These are phyloP conservation scores for Montipora capricornis DNA, from an alignment of 64 coral and sea anemone genomes.

Conservation along the genomic window DNA sequence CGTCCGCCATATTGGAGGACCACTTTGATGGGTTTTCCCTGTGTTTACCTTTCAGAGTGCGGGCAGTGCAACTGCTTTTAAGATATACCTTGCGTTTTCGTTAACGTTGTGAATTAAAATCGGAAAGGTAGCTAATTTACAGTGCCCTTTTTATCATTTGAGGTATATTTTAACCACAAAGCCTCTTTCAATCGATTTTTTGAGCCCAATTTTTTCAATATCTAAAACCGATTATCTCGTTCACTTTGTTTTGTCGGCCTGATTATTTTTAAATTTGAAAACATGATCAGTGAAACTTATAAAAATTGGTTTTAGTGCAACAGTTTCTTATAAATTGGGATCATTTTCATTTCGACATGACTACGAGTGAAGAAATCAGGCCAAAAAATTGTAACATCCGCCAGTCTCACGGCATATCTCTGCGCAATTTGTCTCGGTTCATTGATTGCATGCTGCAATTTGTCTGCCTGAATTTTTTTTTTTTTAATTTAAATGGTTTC, in stretches of 20 bases:
- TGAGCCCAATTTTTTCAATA: not conserved
- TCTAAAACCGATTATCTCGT: not conserved
- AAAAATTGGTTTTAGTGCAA: constrained; percentile 7
- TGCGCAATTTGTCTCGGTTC: not conserved
- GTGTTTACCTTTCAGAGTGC: not conserved
- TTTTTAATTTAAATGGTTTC: not conserved
- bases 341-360: not conserved
- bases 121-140: not conserved
- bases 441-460: not conserved
- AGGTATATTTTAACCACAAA: not conserved
- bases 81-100: not conserved
- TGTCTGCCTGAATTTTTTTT: not conserved
- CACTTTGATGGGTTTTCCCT: not conserved
- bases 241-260: not conserved
- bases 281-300: constrained; percentile 8
- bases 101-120: not conserved
- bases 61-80: not conserved
- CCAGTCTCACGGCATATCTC: not conserved
- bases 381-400: not conserved
- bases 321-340: constrained; percentile 12
- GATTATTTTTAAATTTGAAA: constrained; percentile 1
- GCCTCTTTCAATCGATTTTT: not conserved
- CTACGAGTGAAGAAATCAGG: too few species aligned
- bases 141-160: not conserved
- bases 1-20: not conserved